Evolutionary conservation across 2,888 invertebrate genomes (phyloP).

Genomic region (Agrochola lychnidis): DNA sequence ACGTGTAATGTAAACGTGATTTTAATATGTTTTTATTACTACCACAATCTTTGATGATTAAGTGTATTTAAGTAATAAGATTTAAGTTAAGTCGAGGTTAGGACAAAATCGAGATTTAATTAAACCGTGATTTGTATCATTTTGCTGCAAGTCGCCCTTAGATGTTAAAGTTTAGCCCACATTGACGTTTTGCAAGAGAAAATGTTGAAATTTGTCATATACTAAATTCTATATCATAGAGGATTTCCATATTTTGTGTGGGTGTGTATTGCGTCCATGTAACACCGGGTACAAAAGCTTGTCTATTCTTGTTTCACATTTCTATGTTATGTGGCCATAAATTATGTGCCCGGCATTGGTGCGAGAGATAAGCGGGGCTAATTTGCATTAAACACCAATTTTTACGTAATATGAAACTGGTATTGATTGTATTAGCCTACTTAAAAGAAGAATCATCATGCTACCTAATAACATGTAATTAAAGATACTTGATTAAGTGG

Average conservation of each 20-base stretch:
- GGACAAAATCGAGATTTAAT: no score
- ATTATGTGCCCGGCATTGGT: conserved; percentile 40
- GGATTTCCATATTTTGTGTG: conserved; percentile 43
- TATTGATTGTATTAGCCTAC: conserved; percentile 53
- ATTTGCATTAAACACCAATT: conserved; percentile 62
- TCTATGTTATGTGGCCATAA: conserved; percentile 36
- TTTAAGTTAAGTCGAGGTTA: no score
- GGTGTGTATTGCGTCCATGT: conserved; percentile 21
- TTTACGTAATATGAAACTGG: conserved; percentile 57
- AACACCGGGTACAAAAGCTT: conserved; percentile 19
- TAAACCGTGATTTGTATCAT: no score
- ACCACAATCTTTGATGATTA: neutral
- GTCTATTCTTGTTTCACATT: conserved; percentile 39
- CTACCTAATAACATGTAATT: conserved; percentile 36
- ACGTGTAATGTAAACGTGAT: neutral
- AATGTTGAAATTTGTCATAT: conserved; percentile 27
- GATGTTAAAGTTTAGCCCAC: neutral
- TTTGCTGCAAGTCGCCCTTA: neutral
- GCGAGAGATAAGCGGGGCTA: conserved; percentile 27
- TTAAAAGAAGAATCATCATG: conserved; percentile 58
- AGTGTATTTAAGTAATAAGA: no score
- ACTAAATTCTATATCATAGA: conserved; percentile 35
- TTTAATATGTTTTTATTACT: neutral
- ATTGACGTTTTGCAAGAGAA: conserved; percentile 31
- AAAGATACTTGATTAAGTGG: conserved; percentile 25